phyloP scores from a whole-genome alignment of 2,888 invertebrate genomes.

The Agrochola lychnidis region DNA sequence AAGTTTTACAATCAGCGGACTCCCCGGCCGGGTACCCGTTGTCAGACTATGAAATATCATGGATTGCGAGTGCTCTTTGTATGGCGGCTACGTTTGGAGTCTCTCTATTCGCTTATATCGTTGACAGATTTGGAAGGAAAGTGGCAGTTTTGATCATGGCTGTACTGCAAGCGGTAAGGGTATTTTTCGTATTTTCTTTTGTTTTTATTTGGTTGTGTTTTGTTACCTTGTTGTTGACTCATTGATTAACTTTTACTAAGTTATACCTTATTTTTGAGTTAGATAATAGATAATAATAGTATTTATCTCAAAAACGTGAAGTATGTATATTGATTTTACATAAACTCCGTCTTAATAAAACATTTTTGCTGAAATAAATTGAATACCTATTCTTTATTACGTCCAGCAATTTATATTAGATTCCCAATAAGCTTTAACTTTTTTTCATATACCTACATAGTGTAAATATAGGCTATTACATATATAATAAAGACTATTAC shows the following conservation, averaged over 20 bases:
- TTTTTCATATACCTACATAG: neutral
- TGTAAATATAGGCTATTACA: too few species aligned
- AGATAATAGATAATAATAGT: neutral
- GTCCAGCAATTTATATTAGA: neutral
- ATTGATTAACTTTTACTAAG: neutral
- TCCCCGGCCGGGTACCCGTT: slow-evolving; percentile 76
- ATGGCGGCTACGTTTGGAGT: slow-evolving; percentile 80
- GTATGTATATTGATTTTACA: neutral
- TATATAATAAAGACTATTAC: neutral
- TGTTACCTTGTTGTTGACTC: neutral
- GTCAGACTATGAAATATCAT: slow-evolving; percentile 76
- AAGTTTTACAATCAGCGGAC: slow-evolving; percentile 74
- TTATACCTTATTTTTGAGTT: neutral
- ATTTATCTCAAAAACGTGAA: neutral
- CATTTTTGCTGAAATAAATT: neutral
- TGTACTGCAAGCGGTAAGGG: slow-evolving; percentile 64
- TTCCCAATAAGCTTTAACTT: neutral
- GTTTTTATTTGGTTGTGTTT: neutral
- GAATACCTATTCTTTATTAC: neutral
- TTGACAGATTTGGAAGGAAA: slow-evolving; percentile 82
- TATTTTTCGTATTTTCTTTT: neutral
- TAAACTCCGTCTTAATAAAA: neutral
- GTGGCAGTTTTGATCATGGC: slow-evolving; percentile 80
- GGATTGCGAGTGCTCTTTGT: slow-evolving; percentile 82
- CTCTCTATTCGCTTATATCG: slow-evolving; percentile 79